These are phyloP conservation scores for Drosophila asahinai DNA, from an alignment of 1,140 invertebrate species.

Conservation along the genomic window DNA sequence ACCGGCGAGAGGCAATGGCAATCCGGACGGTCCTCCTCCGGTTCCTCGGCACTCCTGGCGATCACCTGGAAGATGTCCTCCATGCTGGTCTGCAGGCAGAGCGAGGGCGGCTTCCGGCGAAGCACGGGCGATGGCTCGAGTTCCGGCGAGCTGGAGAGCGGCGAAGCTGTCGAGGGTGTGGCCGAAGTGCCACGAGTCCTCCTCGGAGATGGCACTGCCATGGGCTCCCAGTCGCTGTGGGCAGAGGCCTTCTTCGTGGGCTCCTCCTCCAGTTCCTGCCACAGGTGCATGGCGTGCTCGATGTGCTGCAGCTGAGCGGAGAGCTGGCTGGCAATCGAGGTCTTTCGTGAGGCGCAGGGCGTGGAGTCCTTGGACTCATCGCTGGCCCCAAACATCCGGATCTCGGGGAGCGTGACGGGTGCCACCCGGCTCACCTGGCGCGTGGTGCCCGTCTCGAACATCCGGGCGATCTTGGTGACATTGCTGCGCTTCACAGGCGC, in stretches of 20 bases:
- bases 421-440: constrained; percentile 69
- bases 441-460: constrained; percentile 72
- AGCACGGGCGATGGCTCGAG: constrained; percentile 53
- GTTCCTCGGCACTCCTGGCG: constrained; percentile 71
- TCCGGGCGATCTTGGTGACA: constrained; percentile 79
- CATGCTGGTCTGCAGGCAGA: constrained; percentile 79
- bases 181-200: constrained; percentile 66
- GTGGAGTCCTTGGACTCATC: constrained; percentile 62
- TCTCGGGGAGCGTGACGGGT: constrained; percentile 61
- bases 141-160: constrained; percentile 68
- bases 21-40: constrained; percentile 19
- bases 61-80: constrained; percentile 81
- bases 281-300: constrained; percentile 72
- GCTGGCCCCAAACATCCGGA: constrained; percentile 66
- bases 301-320: constrained; percentile 73
- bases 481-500: constrained; percentile 62
- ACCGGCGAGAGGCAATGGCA: constrained; percentile 66
- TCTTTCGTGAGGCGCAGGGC: constrained; percentile 64
- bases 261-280: constrained; percentile 68
- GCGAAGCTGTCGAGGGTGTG: constrained; percentile 76
- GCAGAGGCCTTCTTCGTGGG: constrained; percentile 23
- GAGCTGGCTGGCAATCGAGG: constrained; percentile 65
- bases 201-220: constrained; percentile 44
- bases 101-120: constrained; percentile 50
- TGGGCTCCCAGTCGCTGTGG: constrained; percentile 63